Evolutionary conservation across 2,888 invertebrate genomes (phyloP), one percentile per base, ranked within the genome.

Genomic region (Serrognathus titanus): DNA sequence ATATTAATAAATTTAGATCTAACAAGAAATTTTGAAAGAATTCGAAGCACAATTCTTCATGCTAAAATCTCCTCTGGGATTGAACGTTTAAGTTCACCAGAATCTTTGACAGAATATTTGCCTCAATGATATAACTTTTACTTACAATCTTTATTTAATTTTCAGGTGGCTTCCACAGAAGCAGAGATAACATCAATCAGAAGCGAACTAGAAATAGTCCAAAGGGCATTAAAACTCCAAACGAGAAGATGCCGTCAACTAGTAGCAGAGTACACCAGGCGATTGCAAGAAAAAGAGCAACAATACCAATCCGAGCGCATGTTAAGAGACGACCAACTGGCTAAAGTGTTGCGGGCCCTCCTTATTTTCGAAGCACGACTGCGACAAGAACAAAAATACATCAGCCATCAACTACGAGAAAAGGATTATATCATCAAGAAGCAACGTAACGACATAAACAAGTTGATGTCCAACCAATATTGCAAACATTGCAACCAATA

Each of bases 291-390:
- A 41, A 82, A 84, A 54, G 84, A 86, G 67, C 81, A 81, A 54
- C 82, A 83, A 66, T 81, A 84, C 52, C 78, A 82, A 24, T 83
- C 82, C 57, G 87, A 86, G 69, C 81, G 83, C 60, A 79, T 82
- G 2, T 79, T 87, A 4, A 80, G 88, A 40, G 88, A 89, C 74
- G 85, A 85, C 70, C 89, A 90, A 69, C 80, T 90, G 24, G 85
- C 87, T 3, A 80, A 85, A 61, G 86, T 90, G 31, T 79, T 89
- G 6, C 81, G 88, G 47, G 87, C 89, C 3, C 77, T 90, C 55
- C 82, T 89, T 40, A 82, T 87, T 40, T 82, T 90, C 49, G 89
- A 90, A 74, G 86, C 88, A 7, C 81, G 88, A 7, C 78, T 90
- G 20, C 83, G 85, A 48, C 85, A 87, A 71, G 90, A 90, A 72